Base-by-base conservation (phyloP, 2,113 vertebrate species). In the Rhabdomys dilectus region DNA sequence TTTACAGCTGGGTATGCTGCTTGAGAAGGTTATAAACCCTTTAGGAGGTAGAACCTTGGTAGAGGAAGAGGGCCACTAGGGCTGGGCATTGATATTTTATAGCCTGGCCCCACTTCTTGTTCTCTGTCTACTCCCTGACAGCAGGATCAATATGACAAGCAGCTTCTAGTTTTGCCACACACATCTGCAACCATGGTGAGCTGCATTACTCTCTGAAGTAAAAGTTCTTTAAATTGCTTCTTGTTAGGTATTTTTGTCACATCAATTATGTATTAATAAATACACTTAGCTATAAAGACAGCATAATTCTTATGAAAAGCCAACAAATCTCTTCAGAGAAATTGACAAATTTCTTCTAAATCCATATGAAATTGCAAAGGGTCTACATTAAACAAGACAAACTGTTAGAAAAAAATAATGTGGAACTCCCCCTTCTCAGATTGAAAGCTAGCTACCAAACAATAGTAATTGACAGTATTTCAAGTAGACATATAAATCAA, bases 401-500 rank as follows among this genome's bases (percentile, higher is more conserved):
- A 31, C 31, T 82, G 82, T 93, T 31, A 75, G 72, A 89, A 86
- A 17, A 95, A 72, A 93, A 93, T 51, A 21, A 70, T 78, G 73
- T 21, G n/a, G 8, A 93, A 95, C 16, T 56, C 45, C 60, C 51
- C 39, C 19, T 84, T 95, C 31, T 36, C 16, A 5, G 36, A 70
- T 97, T 94, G 51, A 95, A 86, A 93, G n/a, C 17, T 91, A 86
- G 86, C 64, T 76, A 70, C 5, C 68, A 70, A 92, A 31, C 34
- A 95, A 81, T 3, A 89, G 11, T 76, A 89, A 91, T 62, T 81
- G 51, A 95, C 24, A 58, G 11, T 66, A 24, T 89, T n/a, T 29
- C 11, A 68, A 51, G 3, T 24, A 60, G 29, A 89, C 10, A 91
- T 68, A 93, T 11, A 90, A 31, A 77, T 82, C 42, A 82, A n/a